Evolutionary conservation across 2,888 invertebrate genomes (phyloP), one percentile per base, ranked within the genome.

Genomic region (Syrista parreyssii): DNA sequence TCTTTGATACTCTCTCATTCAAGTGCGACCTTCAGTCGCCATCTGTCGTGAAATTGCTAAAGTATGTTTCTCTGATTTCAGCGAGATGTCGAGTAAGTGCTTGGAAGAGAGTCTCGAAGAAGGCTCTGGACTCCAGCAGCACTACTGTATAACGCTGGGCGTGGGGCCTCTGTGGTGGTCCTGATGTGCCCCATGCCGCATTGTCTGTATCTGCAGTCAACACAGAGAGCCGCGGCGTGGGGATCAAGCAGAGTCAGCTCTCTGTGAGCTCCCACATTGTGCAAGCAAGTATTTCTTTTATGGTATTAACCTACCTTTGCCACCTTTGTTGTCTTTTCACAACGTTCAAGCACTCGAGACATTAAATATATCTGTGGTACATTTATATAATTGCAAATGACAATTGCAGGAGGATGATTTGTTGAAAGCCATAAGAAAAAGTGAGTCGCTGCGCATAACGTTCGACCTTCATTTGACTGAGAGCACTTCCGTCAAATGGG

Each of bases 131-230:
- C 82, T 88, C 79, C 90, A 90, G 79, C 91, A 88, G 76, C 92
- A 93, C 88, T 93, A 92, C 88, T 93, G 92, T 92, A 94, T 94
- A 93, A 93, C 97, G 96, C 97, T 98, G 96, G 98, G 98, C 93
- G 96, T 97, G 95, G 98, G 98, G 98, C 98, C 98, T 98, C 98
- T 97, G 98, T 98, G 97, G 97, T 98, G 98, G 97, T 98, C 98
- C 98, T 99, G 98, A 98, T 98, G 98, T 95, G 95, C 98, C 98
- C 96, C 97, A 95, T 94, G 95, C 95, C 94, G 95, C 95, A 94
- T 93, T 94, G 91, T 94, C 94, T 91, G 91, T 91, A 89, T 91
- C 92, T 82, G 91, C 92, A 91, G 90, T 91, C 92, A 93, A 92
- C 93, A 93, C 94, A 94, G 94, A 94, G 94, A 94, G 94, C 94